phyloP scores from a whole-genome alignment of 2,113 vertebrate species.

The Laterallus jamaicensis region DNA sequence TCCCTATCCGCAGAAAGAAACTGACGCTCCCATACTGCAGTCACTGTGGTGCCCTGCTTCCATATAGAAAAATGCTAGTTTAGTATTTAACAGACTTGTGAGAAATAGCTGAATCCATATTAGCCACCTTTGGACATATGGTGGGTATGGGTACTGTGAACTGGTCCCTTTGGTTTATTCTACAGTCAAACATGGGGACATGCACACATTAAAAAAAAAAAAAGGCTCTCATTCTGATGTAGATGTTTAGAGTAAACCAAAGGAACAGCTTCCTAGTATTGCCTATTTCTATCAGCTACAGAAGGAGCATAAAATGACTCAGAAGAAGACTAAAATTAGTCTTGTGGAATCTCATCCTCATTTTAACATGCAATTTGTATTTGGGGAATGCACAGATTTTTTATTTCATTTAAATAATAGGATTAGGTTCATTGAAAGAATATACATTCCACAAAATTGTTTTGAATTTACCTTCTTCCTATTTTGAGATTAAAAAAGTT shows the following conservation, averaged over 20 bases:
- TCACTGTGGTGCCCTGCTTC: background rate
- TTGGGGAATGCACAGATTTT: background rate
- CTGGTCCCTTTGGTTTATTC: background rate
- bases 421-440: background rate
- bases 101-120: background rate
- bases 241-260: background rate
- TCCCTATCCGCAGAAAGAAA: background rate
- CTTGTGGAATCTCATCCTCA: background rate
- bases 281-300: background rate
- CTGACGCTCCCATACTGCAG: fast-evolving
- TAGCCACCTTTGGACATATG: background rate
- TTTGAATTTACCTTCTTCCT: background rate
- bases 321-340: background rate
- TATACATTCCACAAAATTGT: background rate
- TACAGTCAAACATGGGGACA: background rate
- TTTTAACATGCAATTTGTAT: background rate
- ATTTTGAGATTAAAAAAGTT: background rate
- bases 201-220: no score
- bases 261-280: background rate
- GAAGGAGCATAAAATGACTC: background rate
- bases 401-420: background rate
- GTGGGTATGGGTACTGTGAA: background rate
- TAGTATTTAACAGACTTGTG: background rate
- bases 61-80: background rate
- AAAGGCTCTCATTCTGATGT: background rate